phyloP scores from a whole-genome alignment of 1,140 invertebrate species.

The Drosophila willistoni region DNA sequence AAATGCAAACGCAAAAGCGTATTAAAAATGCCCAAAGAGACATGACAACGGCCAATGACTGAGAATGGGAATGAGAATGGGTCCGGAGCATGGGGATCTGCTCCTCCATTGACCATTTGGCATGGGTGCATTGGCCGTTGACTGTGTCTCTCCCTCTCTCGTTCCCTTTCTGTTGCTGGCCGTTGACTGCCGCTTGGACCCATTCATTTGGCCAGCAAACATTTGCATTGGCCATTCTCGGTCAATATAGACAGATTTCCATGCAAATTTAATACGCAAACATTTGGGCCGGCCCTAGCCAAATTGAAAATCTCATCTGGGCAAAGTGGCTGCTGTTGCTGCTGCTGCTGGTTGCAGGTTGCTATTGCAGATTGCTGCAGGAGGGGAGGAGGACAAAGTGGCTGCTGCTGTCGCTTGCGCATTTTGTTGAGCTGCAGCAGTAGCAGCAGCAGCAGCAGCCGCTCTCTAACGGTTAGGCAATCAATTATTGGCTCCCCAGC shows the following conservation, averaged over 20 bases:
- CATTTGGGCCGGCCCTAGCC: conserved; percentile 73
- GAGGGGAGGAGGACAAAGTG: neutral
- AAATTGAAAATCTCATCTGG: conserved; percentile 83
- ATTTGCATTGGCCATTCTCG: conserved; percentile 82
- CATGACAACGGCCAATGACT: conserved; percentile 32
- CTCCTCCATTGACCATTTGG: conserved; percentile 39
- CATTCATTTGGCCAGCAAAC: conserved; percentile 78
- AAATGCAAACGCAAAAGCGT: conserved; percentile 70
- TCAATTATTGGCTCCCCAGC: conserved; percentile 70
- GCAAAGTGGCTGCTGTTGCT: conserved; percentile 57
- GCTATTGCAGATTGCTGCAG: neutral
- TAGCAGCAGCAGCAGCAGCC: conserved; percentile 51
- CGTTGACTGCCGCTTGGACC: conserved; percentile 46
- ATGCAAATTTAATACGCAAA: conserved; percentile 83
- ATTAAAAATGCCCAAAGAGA: conserved; percentile 80
- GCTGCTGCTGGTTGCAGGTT: neutral
- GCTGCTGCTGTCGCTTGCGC: conserved; percentile 38
- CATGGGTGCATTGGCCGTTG: conserved; percentile 56
- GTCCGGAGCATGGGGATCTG: too few species aligned
- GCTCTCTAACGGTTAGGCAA: conserved; percentile 68
- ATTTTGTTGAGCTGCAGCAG: conserved; percentile 52
- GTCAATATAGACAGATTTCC: conserved; percentile 83
- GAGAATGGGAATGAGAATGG: too few species aligned
- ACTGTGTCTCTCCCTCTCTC: neutral
- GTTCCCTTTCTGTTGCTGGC: conserved; percentile 5